Percentiles rank a stretch among this genome's conserved stretches.
Evolutionary conservation across 1,140 invertebrate species (phyloP).

Genomic region (Plectrocnemia conspersa): DNA sequence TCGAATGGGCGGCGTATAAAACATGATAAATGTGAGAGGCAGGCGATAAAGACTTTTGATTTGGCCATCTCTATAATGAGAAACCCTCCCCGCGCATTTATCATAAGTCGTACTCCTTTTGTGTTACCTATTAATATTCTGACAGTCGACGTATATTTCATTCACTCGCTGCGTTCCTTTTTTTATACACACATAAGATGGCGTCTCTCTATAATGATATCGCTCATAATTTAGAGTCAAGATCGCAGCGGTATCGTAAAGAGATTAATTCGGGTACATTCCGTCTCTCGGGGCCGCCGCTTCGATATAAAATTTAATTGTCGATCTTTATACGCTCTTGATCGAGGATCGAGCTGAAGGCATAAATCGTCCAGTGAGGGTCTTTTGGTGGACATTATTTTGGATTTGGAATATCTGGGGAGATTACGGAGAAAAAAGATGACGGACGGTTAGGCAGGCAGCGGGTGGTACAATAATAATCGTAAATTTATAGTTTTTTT

Average conservation of each 20-base stretch:
- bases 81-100: conserved; percentile 36
- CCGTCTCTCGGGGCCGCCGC: conserved; percentile 29
- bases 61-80: conserved; percentile 36
- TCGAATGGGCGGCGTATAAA: conserved; percentile 31
- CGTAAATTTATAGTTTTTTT: too few relatives aligned
- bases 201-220: conserved; percentile 36
- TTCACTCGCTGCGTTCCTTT: conserved; percentile 25
- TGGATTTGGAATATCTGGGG: too few relatives aligned
- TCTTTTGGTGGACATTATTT: too few relatives aligned
- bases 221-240: conserved; percentile 35
- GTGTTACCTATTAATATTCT: conserved; percentile 36
- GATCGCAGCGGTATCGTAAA: conserved; percentile 34
- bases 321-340: too few relatives aligned
- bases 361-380: too few relatives aligned
- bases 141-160: conserved; percentile 36
- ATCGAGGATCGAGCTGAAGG: too few relatives aligned
- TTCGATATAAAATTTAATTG: conserved; percentile 35
- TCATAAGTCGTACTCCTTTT: conserved; percentile 35
- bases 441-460: too few relatives aligned
- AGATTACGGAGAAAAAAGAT: too few relatives aligned
- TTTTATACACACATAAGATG: conserved; percentile 23
- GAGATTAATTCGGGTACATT: conserved; percentile 35
- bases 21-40: conserved; percentile 34
- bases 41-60: conserved; percentile 36
- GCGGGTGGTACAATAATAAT: too few relatives aligned